phyloP scores from a whole-genome alignment of 2,797 vertebrate genomes.

The Brotula barbata region DNA sequence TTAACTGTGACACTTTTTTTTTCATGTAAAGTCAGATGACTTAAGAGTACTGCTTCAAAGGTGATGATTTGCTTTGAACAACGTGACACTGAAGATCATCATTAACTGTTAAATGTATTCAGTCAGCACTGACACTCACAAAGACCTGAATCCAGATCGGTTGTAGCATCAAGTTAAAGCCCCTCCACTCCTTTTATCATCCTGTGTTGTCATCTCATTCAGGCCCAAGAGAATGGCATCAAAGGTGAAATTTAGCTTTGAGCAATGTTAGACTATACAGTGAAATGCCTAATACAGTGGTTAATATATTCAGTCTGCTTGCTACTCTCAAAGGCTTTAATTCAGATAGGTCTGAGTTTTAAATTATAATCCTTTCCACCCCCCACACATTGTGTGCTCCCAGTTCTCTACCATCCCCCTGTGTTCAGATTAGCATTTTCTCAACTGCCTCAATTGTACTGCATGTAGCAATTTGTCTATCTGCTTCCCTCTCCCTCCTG shows the following conservation, averaged over 20 bases:
- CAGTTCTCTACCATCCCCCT: constrained; percentile 51
- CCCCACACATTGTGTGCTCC: constrained; percentile 48
- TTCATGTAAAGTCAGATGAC: no score
- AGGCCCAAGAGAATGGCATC: not conserved
- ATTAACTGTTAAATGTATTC: no score
- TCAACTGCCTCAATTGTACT: constrained; percentile 38
- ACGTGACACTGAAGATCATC: no score
- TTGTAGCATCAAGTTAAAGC: no score
- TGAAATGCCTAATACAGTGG: constrained; percentile 37
- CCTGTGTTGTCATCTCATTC: not conserved
- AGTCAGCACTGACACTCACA: no score
- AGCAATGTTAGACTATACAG: constrained; percentile 20
- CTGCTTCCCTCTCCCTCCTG: not conserved
- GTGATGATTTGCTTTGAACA: no score
- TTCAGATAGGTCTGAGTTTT: constrained; percentile 58
- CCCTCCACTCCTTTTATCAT: no score
- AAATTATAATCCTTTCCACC: constrained; percentile 63
- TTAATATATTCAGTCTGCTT: constrained; percentile 55
- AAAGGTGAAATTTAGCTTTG: constrained; percentile 16
- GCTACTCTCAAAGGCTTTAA: constrained; percentile 37
- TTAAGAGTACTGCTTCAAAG: no score
- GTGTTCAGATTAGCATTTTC: constrained; percentile 18
- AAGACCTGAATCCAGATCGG: no score
- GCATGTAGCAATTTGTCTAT: constrained; percentile 40
- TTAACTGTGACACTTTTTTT: no score